Evolutionary conservation across 2,113 vertebrate species (phyloP).

Genomic region (Phalacrocorax carbo): DNA sequence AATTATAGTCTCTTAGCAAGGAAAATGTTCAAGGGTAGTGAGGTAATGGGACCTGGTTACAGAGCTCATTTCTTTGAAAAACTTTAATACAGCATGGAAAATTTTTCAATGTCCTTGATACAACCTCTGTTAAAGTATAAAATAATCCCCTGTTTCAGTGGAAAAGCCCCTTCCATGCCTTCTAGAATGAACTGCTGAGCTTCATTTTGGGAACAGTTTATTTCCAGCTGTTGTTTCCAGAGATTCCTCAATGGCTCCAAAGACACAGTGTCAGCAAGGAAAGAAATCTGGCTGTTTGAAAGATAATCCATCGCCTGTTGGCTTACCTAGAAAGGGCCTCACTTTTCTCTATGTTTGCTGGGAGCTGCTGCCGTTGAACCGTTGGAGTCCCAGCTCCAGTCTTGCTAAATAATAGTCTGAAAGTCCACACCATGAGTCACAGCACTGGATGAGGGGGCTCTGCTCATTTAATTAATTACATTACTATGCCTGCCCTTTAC

Average conservation of each 20-base stretch:
- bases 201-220: not conserved
- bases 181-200: not conserved
- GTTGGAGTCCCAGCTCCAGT: not conserved
- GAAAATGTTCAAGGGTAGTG: slow-evolving; percentile 59
- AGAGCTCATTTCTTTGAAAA: slow-evolving; percentile 50
- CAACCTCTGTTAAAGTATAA: slow-evolving; percentile 43
- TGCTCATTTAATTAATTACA: slow-evolving; percentile 10
- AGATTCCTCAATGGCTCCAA: not conserved
- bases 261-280: not conserved
- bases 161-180: slow-evolving; percentile 34
- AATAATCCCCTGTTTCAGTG: slow-evolving; percentile 2
- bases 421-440: not conserved
- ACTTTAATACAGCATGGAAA: slow-evolving; percentile 16
- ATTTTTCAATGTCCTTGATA: slow-evolving; percentile 38
- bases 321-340: slow-evolving; percentile 25
- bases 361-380: not conserved
- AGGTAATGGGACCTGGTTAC: slow-evolving; percentile 58
- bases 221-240: slow-evolving; percentile 28
- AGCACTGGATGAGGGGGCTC: not conserved
- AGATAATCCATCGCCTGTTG: not conserved
- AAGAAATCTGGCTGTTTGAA: not conserved
- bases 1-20: slow-evolving; percentile 60
- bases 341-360: not conserved
- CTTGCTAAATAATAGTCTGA: slow-evolving; percentile 14
- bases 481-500: not conserved